Evolutionary conservation across 2,888 invertebrate genomes (phyloP).

Genomic region (Elmis aenea): DNA sequence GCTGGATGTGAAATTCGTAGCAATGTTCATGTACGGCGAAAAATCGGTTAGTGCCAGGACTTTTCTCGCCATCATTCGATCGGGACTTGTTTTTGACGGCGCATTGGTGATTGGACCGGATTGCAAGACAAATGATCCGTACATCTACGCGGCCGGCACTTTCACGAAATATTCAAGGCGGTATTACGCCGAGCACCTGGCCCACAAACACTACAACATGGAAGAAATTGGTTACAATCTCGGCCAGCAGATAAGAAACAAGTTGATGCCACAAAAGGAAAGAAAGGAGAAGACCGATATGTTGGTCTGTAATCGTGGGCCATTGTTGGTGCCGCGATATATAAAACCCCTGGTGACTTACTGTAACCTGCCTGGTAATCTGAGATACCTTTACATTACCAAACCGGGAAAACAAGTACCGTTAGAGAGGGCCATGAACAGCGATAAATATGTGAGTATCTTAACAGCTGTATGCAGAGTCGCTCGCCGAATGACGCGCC

Average conservation of each 20-base stretch:
- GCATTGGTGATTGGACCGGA: conserved; percentile 57
- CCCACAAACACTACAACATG: conserved; percentile 55
- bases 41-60: conserved; percentile 48
- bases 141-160: conserved; percentile 62
- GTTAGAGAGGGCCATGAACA: conserved; percentile 47
- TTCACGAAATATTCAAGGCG: conserved; percentile 58
- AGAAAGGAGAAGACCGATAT: conserved; percentile 10
- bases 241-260: conserved; percentile 23
- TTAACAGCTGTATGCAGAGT: too few relatives aligned
- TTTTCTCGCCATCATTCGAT: conserved; percentile 51
- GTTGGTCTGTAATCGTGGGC: conserved; percentile 13
- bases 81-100: conserved; percentile 57
- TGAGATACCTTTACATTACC: conserved; percentile 55
- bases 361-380: conserved; percentile 56
- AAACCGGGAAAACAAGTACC: conserved; percentile 55
- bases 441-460: conserved; percentile 36
- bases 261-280: conserved; percentile 16
- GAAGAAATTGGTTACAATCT: conserved; percentile 62
- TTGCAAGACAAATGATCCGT: conserved; percentile 61
- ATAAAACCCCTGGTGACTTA: conserved; percentile 40
- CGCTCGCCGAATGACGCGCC: too few relatives aligned
- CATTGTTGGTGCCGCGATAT: conserved; percentile 37
- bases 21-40: conserved; percentile 55
- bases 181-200: conserved; percentile 50
- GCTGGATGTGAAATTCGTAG: conserved; percentile 50